These are phyloP conservation scores for Conus ventricosus DNA, from an alignment of 1,140 invertebrate genomes.

Conservation along the genomic window DNA sequence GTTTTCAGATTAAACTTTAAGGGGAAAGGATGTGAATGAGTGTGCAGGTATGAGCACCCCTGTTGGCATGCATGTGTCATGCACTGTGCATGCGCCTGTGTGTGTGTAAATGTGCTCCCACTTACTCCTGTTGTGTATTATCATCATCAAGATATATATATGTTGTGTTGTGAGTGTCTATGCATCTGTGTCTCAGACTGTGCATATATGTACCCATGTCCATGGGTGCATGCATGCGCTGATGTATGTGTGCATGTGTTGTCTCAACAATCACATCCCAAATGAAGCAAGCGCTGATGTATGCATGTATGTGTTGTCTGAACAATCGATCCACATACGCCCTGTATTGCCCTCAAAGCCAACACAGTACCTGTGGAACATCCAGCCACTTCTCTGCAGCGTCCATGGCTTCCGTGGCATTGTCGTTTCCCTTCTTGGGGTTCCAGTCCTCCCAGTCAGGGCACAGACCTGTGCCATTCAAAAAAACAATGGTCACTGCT, in stretches of 20 bases:
- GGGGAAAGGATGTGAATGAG: background rate
- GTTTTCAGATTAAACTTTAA: no score
- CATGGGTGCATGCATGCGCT: no score
- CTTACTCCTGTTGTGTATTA: background rate
- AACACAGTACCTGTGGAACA: conserved; percentile 83
- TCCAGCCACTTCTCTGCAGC: conserved; percentile 93
- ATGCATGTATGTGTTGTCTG: background rate
- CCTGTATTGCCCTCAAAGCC: background rate
- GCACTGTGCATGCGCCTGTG: background rate
- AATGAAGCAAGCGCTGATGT: background rate
- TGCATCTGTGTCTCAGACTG: background rate
- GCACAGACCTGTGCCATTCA: conserved; percentile 81
- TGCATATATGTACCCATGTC: background rate
- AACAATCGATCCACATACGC: no score
- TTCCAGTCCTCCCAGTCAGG: conserved; percentile 95
- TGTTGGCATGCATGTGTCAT: background rate
- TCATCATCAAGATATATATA: background rate
- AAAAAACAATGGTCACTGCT: background rate
- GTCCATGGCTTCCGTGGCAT: conserved; percentile 94
- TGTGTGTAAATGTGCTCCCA: no score
- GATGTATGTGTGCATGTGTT: no score
- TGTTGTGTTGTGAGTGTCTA: background rate
- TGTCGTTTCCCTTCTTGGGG: conserved; percentile 88
- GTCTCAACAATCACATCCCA: no score
- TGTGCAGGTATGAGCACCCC: background rate